A percentile compares a stretch with the other conserved stretches of the same genome.
Conservation (phyloP, 2,797 vertebrate species). For the Mico argentatus region DNA sequence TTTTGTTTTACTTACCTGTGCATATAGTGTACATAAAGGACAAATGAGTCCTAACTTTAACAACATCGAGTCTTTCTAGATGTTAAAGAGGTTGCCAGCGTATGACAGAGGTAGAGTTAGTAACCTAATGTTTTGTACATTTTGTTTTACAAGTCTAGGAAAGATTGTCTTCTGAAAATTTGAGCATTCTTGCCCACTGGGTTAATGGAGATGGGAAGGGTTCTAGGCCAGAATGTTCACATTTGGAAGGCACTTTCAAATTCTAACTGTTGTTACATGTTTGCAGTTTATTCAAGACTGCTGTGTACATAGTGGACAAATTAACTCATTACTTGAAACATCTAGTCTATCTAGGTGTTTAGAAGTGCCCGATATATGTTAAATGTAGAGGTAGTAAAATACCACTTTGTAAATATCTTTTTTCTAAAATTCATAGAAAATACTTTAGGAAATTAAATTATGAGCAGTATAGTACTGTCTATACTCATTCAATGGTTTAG, state of each 20-base stretch:
- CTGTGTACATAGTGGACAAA: conserved; percentile 47
- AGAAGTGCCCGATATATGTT: conserved; percentile 21
- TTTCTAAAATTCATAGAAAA: conserved; percentile 45
- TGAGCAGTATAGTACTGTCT: not conserved
- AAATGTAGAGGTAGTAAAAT: conserved; percentile 58
- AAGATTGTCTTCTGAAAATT: conserved; percentile 44
- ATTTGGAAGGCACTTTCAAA: conserved; percentile 36
- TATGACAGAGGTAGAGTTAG: conserved; percentile 49
- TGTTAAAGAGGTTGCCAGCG: conserved; percentile 56
- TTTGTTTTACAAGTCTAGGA: conserved; percentile 42
- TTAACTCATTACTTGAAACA: conserved; percentile 31
- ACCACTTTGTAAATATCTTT: conserved; percentile 40
- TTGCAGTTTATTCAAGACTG: conserved; percentile 16
- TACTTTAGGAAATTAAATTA: not conserved
- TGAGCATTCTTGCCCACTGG: not conserved
- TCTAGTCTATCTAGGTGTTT: not conserved
- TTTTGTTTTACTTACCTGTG: not conserved
- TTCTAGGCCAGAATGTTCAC: not conserved
- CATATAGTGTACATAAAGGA: conserved; percentile 30
- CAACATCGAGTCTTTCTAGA: conserved; percentile 37
- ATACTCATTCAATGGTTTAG: no score
- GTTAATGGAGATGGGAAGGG: not conserved
- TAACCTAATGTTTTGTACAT: not conserved
- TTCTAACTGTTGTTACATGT: not conserved
- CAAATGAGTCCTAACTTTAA: not conserved